A percentile compares a stretch with the other conserved stretches of the same genome.
Evolutionary conservation across 2,888 invertebrate genomes (phyloP).

Genomic region (Drosophila atroscutellata): DNA sequence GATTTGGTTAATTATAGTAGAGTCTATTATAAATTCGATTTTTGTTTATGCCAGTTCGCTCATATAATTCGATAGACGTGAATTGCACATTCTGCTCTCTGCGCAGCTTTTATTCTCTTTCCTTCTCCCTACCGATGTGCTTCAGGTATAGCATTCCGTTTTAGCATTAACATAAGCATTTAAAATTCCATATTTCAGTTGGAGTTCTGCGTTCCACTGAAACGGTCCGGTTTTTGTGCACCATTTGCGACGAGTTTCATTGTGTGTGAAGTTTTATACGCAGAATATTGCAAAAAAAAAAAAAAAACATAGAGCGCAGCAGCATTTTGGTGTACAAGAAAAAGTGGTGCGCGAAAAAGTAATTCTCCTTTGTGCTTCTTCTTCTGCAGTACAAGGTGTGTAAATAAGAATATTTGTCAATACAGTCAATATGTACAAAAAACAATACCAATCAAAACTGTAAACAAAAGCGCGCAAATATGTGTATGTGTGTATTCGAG

Average conservation of each 20-base stretch:
- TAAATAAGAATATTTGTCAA: conserved; percentile 37
- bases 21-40: neutral
- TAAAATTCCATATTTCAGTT: conserved; percentile 36
- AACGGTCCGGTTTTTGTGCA: conserved; percentile 19
- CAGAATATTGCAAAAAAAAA: conserved; percentile 52
- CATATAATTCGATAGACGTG: neutral
- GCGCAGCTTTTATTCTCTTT: neutral
- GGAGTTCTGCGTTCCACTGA: conserved; percentile 44
- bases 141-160: conserved; percentile 21
- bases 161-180: conserved; percentile 29
- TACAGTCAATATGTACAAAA: conserved; percentile 8
- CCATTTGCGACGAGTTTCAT: neutral
- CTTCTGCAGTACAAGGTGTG: conserved; percentile 45
- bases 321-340: conserved; percentile 57
- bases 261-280: conserved; percentile 23
- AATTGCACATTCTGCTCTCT: neutral
- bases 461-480: conserved; percentile 44
- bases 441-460: conserved; percentile 24
- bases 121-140: neutral
- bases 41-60: neutral
- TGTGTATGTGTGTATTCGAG: neutral
- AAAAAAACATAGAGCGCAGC: conserved; percentile 39
- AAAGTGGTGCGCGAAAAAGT: conserved; percentile 45
- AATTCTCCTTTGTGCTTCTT: conserved; percentile 17
- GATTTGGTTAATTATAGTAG: neutral